Conservation (phyloP, 2,797 vertebrate genomes). For the Microctenopoma lineatum region DNA sequence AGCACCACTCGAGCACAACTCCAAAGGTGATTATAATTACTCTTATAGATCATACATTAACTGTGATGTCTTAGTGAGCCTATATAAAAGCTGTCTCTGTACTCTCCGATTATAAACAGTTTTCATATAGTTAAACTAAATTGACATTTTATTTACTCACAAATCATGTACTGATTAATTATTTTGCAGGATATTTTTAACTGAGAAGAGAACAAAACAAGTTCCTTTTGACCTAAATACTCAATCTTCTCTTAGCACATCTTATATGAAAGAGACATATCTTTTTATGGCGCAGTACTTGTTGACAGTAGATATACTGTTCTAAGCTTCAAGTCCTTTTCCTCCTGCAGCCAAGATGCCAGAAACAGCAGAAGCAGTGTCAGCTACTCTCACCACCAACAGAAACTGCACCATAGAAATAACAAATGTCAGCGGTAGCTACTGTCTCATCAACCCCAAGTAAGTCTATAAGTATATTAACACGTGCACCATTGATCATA, state of each 20-base stretch:
- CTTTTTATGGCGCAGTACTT: neutral
- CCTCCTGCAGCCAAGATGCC: conserved; percentile 70
- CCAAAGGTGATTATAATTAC: conserved; percentile 65
- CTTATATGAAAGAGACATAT: neutral
- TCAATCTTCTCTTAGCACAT: neutral
- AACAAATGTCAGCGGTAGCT: conserved; percentile 64
- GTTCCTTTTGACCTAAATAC: neutral
- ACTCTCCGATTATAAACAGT: neutral
- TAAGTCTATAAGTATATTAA: conserved; percentile 53
- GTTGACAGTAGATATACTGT: neutral
- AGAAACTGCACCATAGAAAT: conserved; percentile 81
- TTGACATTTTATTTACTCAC: neutral
- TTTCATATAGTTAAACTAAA: neutral
- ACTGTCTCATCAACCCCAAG: conserved; percentile 82
- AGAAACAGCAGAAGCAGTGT: conserved; percentile 77
- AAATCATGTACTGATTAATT: neutral
- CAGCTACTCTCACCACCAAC: conserved; percentile 77
- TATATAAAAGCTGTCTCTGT: neutral
- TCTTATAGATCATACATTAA: conserved; percentile 2
- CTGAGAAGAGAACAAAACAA: neutral
- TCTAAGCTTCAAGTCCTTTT: conserved; percentile 28
- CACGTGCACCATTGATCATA: neutral
- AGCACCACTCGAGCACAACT: conserved; percentile 29
- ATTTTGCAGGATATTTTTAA: neutral
- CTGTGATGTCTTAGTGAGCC: conserved; percentile 1